Conservation (phyloP, 2,113 vertebrate species). For the Xenopus tropicalis region DNA sequence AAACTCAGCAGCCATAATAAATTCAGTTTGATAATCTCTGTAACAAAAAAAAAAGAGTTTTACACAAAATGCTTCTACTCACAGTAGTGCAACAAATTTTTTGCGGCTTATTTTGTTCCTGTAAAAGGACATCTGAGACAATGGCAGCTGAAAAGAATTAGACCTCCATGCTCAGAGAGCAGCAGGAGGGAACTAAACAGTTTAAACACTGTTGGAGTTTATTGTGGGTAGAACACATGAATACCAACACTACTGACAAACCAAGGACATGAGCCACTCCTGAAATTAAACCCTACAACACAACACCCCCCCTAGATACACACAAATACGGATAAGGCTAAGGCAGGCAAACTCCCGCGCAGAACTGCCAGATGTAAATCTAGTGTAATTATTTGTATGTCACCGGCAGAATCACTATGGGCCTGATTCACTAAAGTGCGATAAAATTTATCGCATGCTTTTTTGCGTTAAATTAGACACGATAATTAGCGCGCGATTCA, state of each 20-base stretch:
- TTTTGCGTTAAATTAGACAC: too few relatives aligned
- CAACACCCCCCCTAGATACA: conserved; percentile 12
- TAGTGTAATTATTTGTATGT: conserved; percentile 26
- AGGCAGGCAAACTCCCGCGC: not conserved
- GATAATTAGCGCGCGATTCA: too few relatives aligned
- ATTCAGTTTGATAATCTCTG: conserved; percentile 20
- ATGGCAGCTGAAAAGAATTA: conserved; percentile 44
- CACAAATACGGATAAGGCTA: not conserved
- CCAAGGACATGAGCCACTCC: conserved; percentile 30
- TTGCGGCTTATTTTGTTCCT: conserved; percentile 40
- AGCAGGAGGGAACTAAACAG: conserved; percentile 38
- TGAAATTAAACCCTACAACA: conserved; percentile 37
- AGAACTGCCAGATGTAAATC: conserved; percentile 17
- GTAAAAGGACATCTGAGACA: conserved; percentile 45
- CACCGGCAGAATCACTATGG: not conserved
- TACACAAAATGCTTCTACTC: conserved; percentile 27
- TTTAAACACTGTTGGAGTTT: conserved; percentile 40
- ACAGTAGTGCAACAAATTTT: conserved; percentile 38
- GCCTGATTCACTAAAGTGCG: too few relatives aligned
- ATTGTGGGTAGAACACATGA: conserved; percentile 42
- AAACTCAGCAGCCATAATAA: not conserved
- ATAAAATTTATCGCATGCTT: too few relatives aligned
- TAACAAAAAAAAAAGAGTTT: conserved; percentile 5
- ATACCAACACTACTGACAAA: conserved; percentile 36
- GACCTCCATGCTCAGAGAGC: conserved; percentile 42